A percentile compares a stretch with the other conserved stretches of the same genome.
phyloP scores from a whole-genome alignment of 2,113 vertebrate genomes.

The Tringa solitaria region DNA sequence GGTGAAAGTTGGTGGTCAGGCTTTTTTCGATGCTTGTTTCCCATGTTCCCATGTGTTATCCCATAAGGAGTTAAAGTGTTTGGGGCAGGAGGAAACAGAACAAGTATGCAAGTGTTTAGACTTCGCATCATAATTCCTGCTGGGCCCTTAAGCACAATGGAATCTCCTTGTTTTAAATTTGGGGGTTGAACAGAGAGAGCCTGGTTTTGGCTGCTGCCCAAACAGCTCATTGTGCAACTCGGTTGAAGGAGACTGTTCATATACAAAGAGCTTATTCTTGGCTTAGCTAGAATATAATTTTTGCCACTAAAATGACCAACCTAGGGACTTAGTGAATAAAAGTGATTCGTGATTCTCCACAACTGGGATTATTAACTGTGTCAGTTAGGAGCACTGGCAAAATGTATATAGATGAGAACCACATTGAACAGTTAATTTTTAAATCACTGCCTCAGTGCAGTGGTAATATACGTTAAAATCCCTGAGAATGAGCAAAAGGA shows the following conservation, averaged over 20 bases:
- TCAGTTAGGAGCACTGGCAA: constrained; percentile 32
- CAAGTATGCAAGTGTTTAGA: constrained; percentile 66
- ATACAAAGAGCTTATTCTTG: constrained; percentile 79
- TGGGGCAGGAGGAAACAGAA: constrained; percentile 47
- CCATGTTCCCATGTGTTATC: background rate
- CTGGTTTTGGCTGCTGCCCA: constrained; percentile 73
- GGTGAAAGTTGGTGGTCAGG: background rate
- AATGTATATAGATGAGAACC: constrained; percentile 27
- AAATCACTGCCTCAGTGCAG: constrained; percentile 53
- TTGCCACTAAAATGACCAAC: constrained; percentile 72
- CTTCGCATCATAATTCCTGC: constrained; percentile 59
- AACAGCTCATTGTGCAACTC: constrained; percentile 68
- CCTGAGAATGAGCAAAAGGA: constrained; percentile 24
- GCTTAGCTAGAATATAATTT: constrained; percentile 71
- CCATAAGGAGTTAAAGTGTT: constrained; percentile 56
- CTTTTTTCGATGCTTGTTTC: background rate
- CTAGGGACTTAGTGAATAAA: constrained; percentile 64
- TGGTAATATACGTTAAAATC: constrained; percentile 32
- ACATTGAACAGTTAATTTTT: constrained; percentile 59
- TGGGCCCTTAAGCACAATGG: constrained; percentile 64
- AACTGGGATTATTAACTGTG: constrained; percentile 62
- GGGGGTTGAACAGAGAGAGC: constrained; percentile 60
- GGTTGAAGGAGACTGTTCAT: constrained; percentile 63
- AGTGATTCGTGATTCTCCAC: constrained; percentile 52
- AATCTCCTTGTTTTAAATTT: constrained; percentile 73